Conservation (phyloP, 2,113 vertebrate genomes). For the Burhinus oedicnemus region DNA sequence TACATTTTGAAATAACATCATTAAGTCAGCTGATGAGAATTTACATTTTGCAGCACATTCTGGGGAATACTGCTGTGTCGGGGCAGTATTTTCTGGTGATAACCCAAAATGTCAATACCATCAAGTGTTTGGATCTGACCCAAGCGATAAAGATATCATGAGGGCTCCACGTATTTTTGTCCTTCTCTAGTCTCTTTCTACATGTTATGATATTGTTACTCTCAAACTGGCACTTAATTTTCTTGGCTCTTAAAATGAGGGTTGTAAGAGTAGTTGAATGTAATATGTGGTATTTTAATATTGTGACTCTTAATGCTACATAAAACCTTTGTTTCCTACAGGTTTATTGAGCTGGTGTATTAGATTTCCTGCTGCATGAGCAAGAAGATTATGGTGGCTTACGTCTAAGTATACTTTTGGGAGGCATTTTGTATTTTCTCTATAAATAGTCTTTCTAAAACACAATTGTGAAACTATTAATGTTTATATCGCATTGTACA, state of each 20-base stretch:
- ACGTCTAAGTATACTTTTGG: slow-evolving; percentile 91
- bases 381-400: slow-evolving; percentile 99
- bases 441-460: slow-evolving; percentile 85
- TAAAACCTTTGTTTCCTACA: slow-evolving; percentile 88
- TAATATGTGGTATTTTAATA: slow-evolving; percentile 82
- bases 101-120: neutral
- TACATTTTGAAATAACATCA: neutral
- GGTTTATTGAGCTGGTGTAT: slow-evolving; percentile 95
- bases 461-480: slow-evolving; percentile 82
- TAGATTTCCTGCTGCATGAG: slow-evolving; percentile 96
- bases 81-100: slow-evolving; percentile 6
- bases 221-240: slow-evolving; percentile 72
- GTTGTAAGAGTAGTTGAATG: slow-evolving; percentile 77
- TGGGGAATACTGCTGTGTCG: neutral
- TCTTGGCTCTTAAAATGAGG: slow-evolving; percentile 75
- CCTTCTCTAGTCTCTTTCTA: slow-evolving; percentile 3
- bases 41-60: neutral
- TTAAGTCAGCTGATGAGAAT: neutral
- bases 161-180: neutral
- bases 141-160: neutral
- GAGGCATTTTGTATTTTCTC: slow-evolving; percentile 88
- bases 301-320: slow-evolving; percentile 83
- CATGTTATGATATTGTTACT: slow-evolving; percentile 44
- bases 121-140: neutral
- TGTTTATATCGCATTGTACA: slow-evolving; percentile 82